phyloP scores from a whole-genome alignment of 2,113 vertebrate species.

The Melanotaenia duboulayi region DNA sequence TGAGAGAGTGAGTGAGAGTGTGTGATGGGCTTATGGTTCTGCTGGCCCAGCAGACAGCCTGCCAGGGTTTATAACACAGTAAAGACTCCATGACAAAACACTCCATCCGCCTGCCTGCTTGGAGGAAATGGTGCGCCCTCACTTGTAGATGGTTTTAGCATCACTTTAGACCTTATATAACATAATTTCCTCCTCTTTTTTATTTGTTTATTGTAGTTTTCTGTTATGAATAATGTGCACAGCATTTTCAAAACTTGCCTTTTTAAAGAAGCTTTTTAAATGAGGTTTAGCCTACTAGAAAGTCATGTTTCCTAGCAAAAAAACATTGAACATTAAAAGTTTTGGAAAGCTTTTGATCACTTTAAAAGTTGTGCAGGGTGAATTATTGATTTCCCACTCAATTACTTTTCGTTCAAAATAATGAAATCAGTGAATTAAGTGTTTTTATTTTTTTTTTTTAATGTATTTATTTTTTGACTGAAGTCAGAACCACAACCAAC shows the following conservation, averaged over 20 bases:
- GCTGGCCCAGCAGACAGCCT: constrained; percentile 31
- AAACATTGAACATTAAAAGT: not conserved
- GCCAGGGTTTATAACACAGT: constrained; percentile 39
- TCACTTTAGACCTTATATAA: constrained; percentile 21
- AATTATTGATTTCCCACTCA: not conserved
- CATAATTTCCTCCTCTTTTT: constrained; percentile 28
- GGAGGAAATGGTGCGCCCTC: constrained; percentile 7
- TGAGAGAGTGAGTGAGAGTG: constrained; percentile 11
- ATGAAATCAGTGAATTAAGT: not conserved
- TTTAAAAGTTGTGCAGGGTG: not conserved
- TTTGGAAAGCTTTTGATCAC: not conserved
- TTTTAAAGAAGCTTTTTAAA: constrained; percentile 14
- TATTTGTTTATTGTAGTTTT: constrained; percentile 26
- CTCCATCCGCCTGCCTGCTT: constrained; percentile 29
- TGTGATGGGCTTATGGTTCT: not conserved
- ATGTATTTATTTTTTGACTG: too few species aligned
- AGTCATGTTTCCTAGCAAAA: constrained; percentile 3
- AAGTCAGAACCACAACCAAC: too few species aligned
- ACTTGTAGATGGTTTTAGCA: not conserved
- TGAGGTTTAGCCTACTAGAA: constrained; percentile 12
- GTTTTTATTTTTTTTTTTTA: too few species aligned
- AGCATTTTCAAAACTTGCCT: not conserved
- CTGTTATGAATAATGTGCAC: not conserved
- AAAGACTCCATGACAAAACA: constrained; percentile 36
- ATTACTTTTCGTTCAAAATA: not conserved